Base-by-base conservation (phyloP, 2,888 invertebrate species). In the Sclerodermus sp. region DNA sequence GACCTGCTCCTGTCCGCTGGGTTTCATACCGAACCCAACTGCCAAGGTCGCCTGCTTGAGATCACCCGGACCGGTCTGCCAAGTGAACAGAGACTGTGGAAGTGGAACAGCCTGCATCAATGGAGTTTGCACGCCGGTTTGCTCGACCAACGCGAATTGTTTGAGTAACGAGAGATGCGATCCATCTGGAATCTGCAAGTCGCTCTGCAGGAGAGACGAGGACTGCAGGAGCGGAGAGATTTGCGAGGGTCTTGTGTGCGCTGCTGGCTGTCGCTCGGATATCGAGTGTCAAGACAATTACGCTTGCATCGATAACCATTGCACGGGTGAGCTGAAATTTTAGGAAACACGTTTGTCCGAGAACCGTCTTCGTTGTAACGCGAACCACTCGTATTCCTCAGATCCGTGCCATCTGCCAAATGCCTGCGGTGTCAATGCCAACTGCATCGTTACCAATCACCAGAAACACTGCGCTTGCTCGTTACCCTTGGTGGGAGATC, bases 171-270 rank as follows among this genome's bases (percentile, higher is more conserved):
- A 94, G 79, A 83, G 88, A 47, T 92, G 91, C 64, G 85, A 85
- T 51, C 67, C 75, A 4, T 71, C 73, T n/a, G 91, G 93, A 45
- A 85, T 91, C 2, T 94, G 94, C 70, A 90, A 90, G 61, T 89
- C 91, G 1, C 82, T 92, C 1, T 94, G 93, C 67, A 85, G 91
- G 43, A 84, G 87, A 45, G 93, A 93, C 70, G 88, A 89, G 59
- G 93, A 94, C 70, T 95, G 95, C 66, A 85, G 90, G 44, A 89
- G 87, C 62, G 92, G 90, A 32, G 93, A 94, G 79, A 87, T 94
- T 45, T 95, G 94, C 68, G 87, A 91, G 70, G 88, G 89, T 18
- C 81, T 92, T 23, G 84, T 88, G 49, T 95, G 95, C 71, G 79
- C 85, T 9, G 82, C 84, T 36, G 95, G 95, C 39, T 95, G 95